Percentiles rank a stretch among this genome's conserved stretches.
Evolutionary conservation across 2,797 vertebrate genomes (phyloP).

Genomic region (Hippocampus kuda): DNA sequence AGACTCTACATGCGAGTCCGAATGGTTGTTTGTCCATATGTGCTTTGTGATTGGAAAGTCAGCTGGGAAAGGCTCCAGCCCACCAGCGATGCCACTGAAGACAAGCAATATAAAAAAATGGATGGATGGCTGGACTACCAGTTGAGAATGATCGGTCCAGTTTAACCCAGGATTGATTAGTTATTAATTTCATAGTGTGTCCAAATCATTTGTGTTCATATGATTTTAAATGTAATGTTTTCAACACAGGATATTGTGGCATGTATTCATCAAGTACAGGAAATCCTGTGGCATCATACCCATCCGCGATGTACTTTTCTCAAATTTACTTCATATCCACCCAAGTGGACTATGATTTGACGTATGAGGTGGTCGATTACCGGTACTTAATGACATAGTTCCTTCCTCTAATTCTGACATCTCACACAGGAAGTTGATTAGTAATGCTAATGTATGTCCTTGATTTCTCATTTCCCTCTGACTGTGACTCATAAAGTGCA

Average conservation of each 20-base stretch:
- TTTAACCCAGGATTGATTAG: background rate
- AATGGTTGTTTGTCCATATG: background rate
- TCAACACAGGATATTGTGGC: constrained; percentile 2
- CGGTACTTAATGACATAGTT: constrained; percentile 13
- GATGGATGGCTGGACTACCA: background rate
- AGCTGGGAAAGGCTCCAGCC: background rate
- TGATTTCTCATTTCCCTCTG: constrained; percentile 2
- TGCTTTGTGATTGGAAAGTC: background rate
- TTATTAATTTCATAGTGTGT: background rate
- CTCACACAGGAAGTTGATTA: background rate
- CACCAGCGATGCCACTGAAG: background rate
- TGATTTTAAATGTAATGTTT: background rate
- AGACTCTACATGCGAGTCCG: background rate
- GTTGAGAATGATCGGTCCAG: background rate
- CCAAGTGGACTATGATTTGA: background rate
- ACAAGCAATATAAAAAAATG: background rate
- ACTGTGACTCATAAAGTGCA: constrained; percentile 2
- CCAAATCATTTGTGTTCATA: background rate
- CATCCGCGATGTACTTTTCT: constrained; percentile 1
- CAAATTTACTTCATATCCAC: background rate
- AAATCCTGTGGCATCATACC: constrained; percentile 14
- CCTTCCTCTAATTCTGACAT: background rate
- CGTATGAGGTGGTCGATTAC: constrained; percentile 5
- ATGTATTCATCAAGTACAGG: background rate
- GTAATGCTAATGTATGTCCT: background rate